Conservation (phyloP, 2,888 invertebrate species). For the Tromatobia lineatoria region DNA sequence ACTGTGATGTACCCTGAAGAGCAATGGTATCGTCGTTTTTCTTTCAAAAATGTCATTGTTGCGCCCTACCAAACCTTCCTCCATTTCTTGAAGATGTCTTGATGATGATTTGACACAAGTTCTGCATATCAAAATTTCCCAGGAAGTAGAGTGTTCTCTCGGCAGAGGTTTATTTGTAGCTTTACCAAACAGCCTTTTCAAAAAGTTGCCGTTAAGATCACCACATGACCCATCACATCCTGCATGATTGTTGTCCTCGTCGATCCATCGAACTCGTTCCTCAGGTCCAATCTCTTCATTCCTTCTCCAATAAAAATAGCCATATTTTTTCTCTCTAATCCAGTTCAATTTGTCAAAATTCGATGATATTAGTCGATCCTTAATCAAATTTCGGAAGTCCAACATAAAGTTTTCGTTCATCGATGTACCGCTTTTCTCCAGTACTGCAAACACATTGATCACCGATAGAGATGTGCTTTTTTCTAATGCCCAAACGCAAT, state of each 20-base stretch:
- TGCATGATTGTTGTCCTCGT: slow-evolving; percentile 79
- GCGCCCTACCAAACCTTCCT: slow-evolving; percentile 65
- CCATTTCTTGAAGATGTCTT: slow-evolving; percentile 69
- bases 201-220: slow-evolving; percentile 78
- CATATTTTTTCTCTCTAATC: slow-evolving; percentile 84
- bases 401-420: slow-evolving; percentile 70
- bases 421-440: slow-evolving; percentile 81
- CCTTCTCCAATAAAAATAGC: slow-evolving; percentile 87
- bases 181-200: slow-evolving; percentile 84
- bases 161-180: slow-evolving; percentile 85
- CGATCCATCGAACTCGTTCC: slow-evolving; percentile 85
- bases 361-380: slow-evolving; percentile 69
- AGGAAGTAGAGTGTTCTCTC: slow-evolving; percentile 85
- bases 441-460: slow-evolving; percentile 86
- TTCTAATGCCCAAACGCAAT: slow-evolving; percentile 87
- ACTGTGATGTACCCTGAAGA: slow-evolving; percentile 87
- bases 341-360: slow-evolving; percentile 85
- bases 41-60: neutral
- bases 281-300: slow-evolving; percentile 82
- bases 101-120: slow-evolving; percentile 69
- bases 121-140: slow-evolving; percentile 86
- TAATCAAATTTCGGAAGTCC: slow-evolving; percentile 70
- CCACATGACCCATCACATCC: slow-evolving; percentile 75
- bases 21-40: slow-evolving; percentile 83
- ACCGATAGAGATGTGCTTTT: slow-evolving; percentile 85